Evolutionary conservation across 2,797 vertebrate genomes (phyloP), one percentile per base, ranked within the genome.

Genomic region (Loris lydekkerianus): DNA sequence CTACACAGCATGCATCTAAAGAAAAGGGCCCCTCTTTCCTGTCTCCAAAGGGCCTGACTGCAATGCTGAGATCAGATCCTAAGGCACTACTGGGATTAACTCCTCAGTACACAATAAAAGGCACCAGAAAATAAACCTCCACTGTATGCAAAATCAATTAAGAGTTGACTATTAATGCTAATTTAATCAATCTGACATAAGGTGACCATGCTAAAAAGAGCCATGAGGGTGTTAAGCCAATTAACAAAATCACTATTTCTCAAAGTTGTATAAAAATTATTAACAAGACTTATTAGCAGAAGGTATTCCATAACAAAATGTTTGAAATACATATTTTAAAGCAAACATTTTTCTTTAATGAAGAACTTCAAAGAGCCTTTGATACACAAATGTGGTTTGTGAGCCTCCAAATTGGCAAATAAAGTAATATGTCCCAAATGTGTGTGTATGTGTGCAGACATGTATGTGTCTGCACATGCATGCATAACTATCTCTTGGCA

Each of bases 231-330:
- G 43, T 43, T 88, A 89, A 91, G 25, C 53, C 78, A 92, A 90
- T 81, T 92, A 92, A 92, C 58, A 77, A 96, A 95, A 80, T 69
- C 29, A 63, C 10, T 94, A 75, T 89, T 95, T 93, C 27, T 3
- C 43, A 11, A 75, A 77, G 34, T 72, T 82, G n/a, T 61, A 70
- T 81, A 40, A 94, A 93, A 78, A 77, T 65, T 61, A 92, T 82
- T 80, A 83, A 46, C 58, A 49, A 21, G 14, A 49, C 61, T 84
- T 73, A 77, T n/a, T 25, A 60, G 40, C 85, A 88, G 76, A 94
- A 88, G 81, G 31, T 60, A 34, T 76, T 90, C 43, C 7, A 4
- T 70, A 91, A 81, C 53, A 13, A 94, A 93, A 93, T 89, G 20
- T 86, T 80, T 91, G 15, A 89, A 88, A 91, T 67, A 73, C 3